Evolutionary conservation across 2,113 vertebrate genomes (phyloP).

Genomic region (Salvator merianae): DNA sequence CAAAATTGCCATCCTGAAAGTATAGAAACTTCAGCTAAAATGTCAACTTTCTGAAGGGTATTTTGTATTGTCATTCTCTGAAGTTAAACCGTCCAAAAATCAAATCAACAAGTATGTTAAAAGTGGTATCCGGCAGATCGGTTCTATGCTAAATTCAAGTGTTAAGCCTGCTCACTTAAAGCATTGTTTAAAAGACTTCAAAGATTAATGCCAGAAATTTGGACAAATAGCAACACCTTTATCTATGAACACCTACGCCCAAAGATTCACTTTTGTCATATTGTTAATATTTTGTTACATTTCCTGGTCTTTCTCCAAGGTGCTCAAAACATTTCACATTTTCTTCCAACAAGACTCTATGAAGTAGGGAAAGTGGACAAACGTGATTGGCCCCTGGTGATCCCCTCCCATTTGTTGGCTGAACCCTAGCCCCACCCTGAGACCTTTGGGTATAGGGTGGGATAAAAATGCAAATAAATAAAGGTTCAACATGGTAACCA

Average conservation of each 20-base stretch:
- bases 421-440: not conserved
- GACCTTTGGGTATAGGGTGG: too few species aligned
- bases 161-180: not conserved
- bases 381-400: not conserved
- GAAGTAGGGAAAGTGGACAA: too few species aligned
- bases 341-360: not conserved
- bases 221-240: not conserved
- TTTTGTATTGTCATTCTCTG: not conserved
- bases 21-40: not conserved
- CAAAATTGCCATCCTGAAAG: not conserved
- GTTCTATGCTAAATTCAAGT: not conserved
- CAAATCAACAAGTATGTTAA: not conserved
- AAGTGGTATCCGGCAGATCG: not conserved
- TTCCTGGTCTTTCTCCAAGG: not conserved
- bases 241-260: not conserved
- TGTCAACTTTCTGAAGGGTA: too few species aligned
- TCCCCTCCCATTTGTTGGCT: not conserved
- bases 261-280: not conserved
- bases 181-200: not conserved
- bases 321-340: not conserved
- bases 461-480: too few species aligned
- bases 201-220: not conserved
- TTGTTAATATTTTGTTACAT: not conserved
- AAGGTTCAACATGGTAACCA: not conserved
- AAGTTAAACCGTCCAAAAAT: not conserved